Evolutionary conservation across 2,113 vertebrate genomes (phyloP).

Genomic region (Myrmecophaga tridactyla): DNA sequence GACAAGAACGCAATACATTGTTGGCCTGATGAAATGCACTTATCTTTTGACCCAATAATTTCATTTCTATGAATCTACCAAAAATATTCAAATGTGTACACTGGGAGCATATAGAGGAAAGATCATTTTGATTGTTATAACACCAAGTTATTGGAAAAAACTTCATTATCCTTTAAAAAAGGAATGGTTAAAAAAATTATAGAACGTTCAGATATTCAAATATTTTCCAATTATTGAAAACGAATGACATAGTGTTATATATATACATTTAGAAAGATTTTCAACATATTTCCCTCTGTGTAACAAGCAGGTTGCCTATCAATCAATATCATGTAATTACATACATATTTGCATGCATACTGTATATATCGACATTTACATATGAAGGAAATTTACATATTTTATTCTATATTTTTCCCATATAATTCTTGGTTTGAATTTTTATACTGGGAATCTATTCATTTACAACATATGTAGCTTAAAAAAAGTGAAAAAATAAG

Average conservation of each 20-base stretch:
- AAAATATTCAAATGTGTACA: not conserved
- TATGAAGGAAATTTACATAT: not conserved
- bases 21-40: not conserved
- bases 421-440: constrained; percentile 36
- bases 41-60: not conserved
- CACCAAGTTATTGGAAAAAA: not conserved
- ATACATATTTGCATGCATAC: not conserved
- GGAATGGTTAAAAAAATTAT: not conserved
- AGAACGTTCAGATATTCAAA: not conserved
- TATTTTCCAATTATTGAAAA: constrained; percentile 14
- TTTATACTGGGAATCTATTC: constrained; percentile 27
- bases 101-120: not conserved
- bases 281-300: not conserved
- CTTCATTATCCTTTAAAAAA: not conserved
- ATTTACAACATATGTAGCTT: constrained; percentile 15
- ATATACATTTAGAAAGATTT: not conserved
- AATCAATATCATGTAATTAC: not conserved
- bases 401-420: constrained; percentile 27
- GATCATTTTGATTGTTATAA: not conserved
- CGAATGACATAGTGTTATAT: not conserved
- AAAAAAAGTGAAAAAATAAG: constrained; percentile 44
- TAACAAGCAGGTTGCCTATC: not conserved
- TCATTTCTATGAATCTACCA: not conserved
- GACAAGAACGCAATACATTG: not conserved
- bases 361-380: not conserved